These are phyloP conservation scores for Caenorhabditis tropicalis DNA, from an alignment of 1,140 invertebrate genomes.

Conservation along the genomic window DNA sequence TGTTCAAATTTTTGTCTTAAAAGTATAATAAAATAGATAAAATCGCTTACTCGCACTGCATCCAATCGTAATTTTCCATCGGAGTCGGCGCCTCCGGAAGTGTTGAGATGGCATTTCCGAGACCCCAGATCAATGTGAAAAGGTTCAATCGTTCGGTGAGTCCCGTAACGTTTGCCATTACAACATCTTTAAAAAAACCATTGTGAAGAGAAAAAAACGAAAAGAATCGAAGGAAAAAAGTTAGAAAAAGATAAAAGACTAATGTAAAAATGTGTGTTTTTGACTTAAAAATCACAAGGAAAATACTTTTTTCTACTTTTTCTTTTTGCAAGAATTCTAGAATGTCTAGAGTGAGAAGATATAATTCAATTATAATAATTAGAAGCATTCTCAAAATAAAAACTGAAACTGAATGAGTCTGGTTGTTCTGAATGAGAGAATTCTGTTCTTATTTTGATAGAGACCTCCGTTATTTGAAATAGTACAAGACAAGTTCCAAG, in stretches of 20 bases:
- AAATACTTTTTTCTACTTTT: not conserved
- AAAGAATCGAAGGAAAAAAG: not conserved
- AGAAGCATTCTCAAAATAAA: not conserved
- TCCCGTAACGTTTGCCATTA: conserved; percentile 26
- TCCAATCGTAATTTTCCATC: conserved; percentile 12
- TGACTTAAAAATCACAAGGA: not conserved
- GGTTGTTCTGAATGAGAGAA: not conserved
- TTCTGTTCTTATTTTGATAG: not conserved
- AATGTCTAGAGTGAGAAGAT: not conserved
- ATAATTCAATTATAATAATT: not conserved
- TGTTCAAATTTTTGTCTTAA: not conserved
- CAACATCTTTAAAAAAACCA: not conserved
- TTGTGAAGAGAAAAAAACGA: not conserved
- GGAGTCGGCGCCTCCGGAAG: conserved; percentile 24
- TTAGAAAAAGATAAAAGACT: not conserved
- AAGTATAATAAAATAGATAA: not conserved
- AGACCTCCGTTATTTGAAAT: not conserved
- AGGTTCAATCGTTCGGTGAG: conserved; percentile 34
- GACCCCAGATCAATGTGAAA: conserved; percentile 52
- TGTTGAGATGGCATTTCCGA: conserved; percentile 42
- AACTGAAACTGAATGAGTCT: not conserved
- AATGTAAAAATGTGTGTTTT: not conserved
- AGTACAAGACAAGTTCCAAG: conserved; percentile 9
- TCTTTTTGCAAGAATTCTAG: not conserved
- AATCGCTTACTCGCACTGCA: conserved; percentile 34